A percentile compares a stretch with the other conserved stretches of the same genome.
Conservation (phyloP, 2,888 invertebrate genomes). For the Plemyria rubiginata region DNA sequence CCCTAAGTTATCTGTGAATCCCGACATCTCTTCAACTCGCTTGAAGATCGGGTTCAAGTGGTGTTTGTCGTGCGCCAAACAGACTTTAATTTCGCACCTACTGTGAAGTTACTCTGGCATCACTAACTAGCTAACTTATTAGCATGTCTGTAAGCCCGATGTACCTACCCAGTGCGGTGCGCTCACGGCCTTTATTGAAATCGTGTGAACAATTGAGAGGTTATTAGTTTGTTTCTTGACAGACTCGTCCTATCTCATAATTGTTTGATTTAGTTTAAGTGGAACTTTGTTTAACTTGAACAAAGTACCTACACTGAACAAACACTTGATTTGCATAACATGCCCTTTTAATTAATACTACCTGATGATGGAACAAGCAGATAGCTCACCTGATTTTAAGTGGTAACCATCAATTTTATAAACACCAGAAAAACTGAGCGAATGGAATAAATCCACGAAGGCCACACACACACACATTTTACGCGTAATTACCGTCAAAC, state of each 20-base stretch:
- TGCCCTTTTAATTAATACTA: too few species aligned
- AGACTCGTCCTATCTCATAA: not conserved
- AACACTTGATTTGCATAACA: too few species aligned
- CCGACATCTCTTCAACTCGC: constrained; percentile 50
- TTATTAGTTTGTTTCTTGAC: constrained; percentile 24
- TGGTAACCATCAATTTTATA: too few species aligned
- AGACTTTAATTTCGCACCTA: constrained; percentile 62
- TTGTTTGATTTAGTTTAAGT: not conserved
- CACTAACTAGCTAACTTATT: constrained; percentile 57
- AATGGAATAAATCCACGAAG: constrained; percentile 1
- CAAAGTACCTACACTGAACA: too few species aligned
- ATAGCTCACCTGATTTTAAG: too few species aligned
- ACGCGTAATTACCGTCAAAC: constrained; percentile 11
- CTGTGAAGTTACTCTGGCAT: constrained; percentile 51
- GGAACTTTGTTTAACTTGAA: not conserved
- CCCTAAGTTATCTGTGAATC: constrained; percentile 57
- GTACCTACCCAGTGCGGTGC: constrained; percentile 35
- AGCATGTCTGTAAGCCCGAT: constrained; percentile 53
- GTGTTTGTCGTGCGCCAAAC: constrained; percentile 51
- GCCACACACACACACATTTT: not conserved
- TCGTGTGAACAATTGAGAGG: constrained; percentile 31
- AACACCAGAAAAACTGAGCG: not conserved
- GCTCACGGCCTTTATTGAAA: constrained; percentile 32
- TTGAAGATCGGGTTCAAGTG: constrained; percentile 57
- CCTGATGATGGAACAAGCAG: too few species aligned